Percentiles rank a stretch among this genome's conserved stretches.
phyloP scores from a whole-genome alignment of 2,888 invertebrate species.

The Leptopilina drosophilae region DNA sequence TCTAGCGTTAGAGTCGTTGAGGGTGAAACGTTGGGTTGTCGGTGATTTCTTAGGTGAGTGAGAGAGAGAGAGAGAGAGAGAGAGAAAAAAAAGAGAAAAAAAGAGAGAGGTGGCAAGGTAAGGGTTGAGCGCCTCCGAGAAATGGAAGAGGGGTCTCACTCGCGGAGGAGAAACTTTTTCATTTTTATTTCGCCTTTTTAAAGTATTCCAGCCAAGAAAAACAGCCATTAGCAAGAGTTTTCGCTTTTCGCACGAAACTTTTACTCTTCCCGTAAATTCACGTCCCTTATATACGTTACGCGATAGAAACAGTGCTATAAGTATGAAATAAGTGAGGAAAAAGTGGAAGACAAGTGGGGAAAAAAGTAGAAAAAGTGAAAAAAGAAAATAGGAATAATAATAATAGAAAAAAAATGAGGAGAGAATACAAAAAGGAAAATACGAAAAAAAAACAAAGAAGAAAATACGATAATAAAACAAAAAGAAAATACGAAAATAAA shows the following conservation, averaged over 20 bases:
- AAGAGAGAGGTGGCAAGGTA: constrained; percentile 1
- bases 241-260: constrained; percentile 77
- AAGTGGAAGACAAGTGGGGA: constrained; percentile 26
- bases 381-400: constrained; percentile 39
- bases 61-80: too few relatives aligned
- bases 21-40: neutral
- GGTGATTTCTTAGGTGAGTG: constrained; percentile 33
- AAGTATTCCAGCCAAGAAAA: constrained; percentile 76
- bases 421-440: constrained; percentile 27
- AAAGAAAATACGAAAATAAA: too few relatives aligned
- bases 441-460: too few relatives aligned
- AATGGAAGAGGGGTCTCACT: constrained; percentile 41
- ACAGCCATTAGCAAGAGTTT: constrained; percentile 77
- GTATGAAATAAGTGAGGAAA: constrained; percentile 36
- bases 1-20: constrained; percentile 45
- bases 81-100: too few relatives aligned
- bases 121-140: constrained; percentile 26
- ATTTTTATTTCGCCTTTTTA: constrained; percentile 73
- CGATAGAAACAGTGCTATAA: constrained; percentile 14
- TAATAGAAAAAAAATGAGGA: constrained; percentile 48
- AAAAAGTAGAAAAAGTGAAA: neutral
- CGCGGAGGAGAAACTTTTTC: constrained; percentile 59
- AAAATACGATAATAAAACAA: too few relatives aligned
- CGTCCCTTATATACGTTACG: constrained; percentile 45
- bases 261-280: constrained; percentile 67